Conservation (phyloP, 2,113 vertebrate genomes). For the Rhinopomastus cyanomelas region DNA sequence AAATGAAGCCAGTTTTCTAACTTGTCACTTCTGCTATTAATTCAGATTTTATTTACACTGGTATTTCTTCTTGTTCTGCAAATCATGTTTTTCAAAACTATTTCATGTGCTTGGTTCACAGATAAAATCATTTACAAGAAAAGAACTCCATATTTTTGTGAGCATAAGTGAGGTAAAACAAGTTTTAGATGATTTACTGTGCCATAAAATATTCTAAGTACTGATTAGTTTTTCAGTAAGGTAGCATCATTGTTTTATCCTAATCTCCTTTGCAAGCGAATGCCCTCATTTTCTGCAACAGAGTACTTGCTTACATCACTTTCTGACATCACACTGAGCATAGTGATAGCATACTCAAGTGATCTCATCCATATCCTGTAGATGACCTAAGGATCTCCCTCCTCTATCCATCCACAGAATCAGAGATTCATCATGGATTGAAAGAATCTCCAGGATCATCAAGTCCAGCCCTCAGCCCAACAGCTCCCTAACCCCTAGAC, state of each 20-base stretch:
- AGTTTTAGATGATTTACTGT: not conserved
- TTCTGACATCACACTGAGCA: not conserved
- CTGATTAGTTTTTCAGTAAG: not conserved
- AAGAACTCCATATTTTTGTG: not conserved
- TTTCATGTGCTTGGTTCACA: constrained; percentile 46
- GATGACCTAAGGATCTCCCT: not conserved
- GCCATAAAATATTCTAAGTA: not conserved
- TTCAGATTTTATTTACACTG: constrained; percentile 39
- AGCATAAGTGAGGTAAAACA: not conserved
- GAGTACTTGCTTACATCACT: not conserved
- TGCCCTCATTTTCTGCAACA: not conserved
- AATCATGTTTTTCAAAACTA: constrained; percentile 53
- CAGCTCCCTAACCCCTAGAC: too few relatives aligned
- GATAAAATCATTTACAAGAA: constrained; percentile 29
- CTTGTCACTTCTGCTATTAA: constrained; percentile 17
- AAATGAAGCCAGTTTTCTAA: constrained; percentile 52
- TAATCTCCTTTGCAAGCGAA: not conserved
- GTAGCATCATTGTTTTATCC: not conserved
- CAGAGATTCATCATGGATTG: too few relatives aligned
- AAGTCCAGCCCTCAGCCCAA: too few relatives aligned
- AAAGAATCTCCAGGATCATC: too few relatives aligned
- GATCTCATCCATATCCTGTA: not conserved
- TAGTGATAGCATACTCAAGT: not conserved
- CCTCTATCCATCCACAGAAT: not conserved
- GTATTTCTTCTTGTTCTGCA: constrained; percentile 57